Conservation (phyloP, 1,140 invertebrate genomes). For the Leptinotarsa undecemlineata region DNA sequence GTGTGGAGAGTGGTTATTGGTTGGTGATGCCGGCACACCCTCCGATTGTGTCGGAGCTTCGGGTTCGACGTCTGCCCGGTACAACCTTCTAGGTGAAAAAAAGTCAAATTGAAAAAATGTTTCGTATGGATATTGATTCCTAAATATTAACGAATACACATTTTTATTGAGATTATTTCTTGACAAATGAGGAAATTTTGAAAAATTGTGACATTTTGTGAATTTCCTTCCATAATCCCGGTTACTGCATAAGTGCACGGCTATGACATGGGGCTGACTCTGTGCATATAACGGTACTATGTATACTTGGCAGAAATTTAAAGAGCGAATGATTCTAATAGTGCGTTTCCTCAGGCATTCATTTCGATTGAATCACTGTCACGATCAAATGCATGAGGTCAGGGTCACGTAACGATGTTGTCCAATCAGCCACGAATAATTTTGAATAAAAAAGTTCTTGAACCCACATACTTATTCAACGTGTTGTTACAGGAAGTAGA, state of each 20-base stretch:
- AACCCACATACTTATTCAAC: background rate
- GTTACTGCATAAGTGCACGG: background rate
- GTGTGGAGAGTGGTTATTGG: too few species aligned
- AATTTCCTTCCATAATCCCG: too few species aligned
- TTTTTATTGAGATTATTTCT: too few species aligned
- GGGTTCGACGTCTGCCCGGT: too few species aligned
- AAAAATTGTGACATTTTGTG: too few species aligned
- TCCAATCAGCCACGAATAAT: background rate
- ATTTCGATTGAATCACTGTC: conserved; percentile 16
- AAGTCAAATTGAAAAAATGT: too few species aligned
- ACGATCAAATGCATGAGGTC: conserved; percentile 14
- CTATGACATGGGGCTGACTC: conserved; percentile 1
- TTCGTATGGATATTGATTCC: too few species aligned
- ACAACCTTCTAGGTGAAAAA: too few species aligned
- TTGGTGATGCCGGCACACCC: too few species aligned
- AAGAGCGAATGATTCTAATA: conserved; percentile 1
- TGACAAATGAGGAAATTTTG: too few species aligned
- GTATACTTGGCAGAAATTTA: conserved; percentile 6
- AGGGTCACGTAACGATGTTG: conserved; percentile 4
- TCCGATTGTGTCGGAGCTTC: too few species aligned
- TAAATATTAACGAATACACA: too few species aligned
- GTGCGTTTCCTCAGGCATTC: conserved; percentile 3
- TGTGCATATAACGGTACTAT: background rate
- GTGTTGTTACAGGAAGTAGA: background rate
- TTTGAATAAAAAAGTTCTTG: conserved; percentile 4